Percentiles rank a stretch among this genome's conserved stretches.
Evolutionary conservation across 2,113 vertebrate species (phyloP).

Genomic region (Felis catus): F.catus_Fca126_mat1.0 CM031414.1:88879501-88880000

Average conservation of each 20-base stretch:
- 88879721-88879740: conserved; percentile 81
- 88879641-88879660: neutral
- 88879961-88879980: neutral
- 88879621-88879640: conserved; percentile 31
- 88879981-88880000: neutral
- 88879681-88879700: conserved; percentile 46
- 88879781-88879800: conserved; percentile 87
- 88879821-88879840: conserved; percentile 89
- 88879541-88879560: conserved; percentile 31
- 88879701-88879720: conserved; percentile 68
- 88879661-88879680: neutral
- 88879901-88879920: conserved; percentile 7
- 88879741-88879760: conserved; percentile 88
- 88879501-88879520: neutral
- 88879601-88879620: conserved; percentile 19
- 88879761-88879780: conserved; percentile 86
- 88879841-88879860: conserved; percentile 88
- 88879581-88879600: conserved; percentile 54
- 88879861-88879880: conserved; percentile 78
- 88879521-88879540: neutral
- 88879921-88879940: neutral
- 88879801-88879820: conserved; percentile 87
- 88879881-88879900: conserved; percentile 36
- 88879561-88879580: conserved; percentile 80
- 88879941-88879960: conserved; percentile 31